Evolutionary conservation across 2,113 vertebrate species (phyloP).

Genomic region (Callithrix jacchus): DNA sequence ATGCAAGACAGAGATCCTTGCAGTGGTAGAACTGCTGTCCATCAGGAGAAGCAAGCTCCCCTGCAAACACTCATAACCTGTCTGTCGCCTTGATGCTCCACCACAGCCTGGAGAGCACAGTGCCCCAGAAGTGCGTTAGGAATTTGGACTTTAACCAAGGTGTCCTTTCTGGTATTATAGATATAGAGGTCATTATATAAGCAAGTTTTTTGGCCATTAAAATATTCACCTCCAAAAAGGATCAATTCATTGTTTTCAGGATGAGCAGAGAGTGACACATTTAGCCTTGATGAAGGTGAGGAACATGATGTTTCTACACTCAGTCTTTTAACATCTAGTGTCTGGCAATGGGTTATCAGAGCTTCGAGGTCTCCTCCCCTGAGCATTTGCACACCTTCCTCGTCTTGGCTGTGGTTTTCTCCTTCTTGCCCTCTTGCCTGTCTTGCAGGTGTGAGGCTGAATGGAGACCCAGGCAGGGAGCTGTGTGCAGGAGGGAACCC

Average conservation of each 20-base stretch:
- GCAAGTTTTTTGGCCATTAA: slow-evolving; percentile 92
- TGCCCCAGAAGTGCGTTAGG: slow-evolving; percentile 90
- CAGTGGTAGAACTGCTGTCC: slow-evolving; percentile 95
- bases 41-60: slow-evolving; percentile 91
- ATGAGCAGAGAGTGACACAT: slow-evolving; percentile 86
- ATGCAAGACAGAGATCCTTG: slow-evolving; percentile 91
- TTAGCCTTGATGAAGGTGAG: slow-evolving; percentile 86
- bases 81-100: slow-evolving; percentile 88
- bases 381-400: background rate
- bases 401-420: background rate
- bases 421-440: background rate
- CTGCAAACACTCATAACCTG: slow-evolving; percentile 93
- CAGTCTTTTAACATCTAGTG: slow-evolving; percentile 89
- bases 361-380: slow-evolving; percentile 87
- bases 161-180: slow-evolving; percentile 92
- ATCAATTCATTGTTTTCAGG: slow-evolving; percentile 90
- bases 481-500: background rate
- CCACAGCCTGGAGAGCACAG: slow-evolving; percentile 91
- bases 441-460: rapidly evolving
- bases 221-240: slow-evolving; percentile 93
- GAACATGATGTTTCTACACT: slow-evolving; percentile 84
- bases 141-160: slow-evolving; percentile 89
- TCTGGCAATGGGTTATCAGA: slow-evolving; percentile 90
- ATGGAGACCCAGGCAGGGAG: background rate
- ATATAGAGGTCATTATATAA: slow-evolving; percentile 92